Base-by-base conservation (phyloP, 2,888 invertebrate species). In the Xestia xanthographa region DNA sequence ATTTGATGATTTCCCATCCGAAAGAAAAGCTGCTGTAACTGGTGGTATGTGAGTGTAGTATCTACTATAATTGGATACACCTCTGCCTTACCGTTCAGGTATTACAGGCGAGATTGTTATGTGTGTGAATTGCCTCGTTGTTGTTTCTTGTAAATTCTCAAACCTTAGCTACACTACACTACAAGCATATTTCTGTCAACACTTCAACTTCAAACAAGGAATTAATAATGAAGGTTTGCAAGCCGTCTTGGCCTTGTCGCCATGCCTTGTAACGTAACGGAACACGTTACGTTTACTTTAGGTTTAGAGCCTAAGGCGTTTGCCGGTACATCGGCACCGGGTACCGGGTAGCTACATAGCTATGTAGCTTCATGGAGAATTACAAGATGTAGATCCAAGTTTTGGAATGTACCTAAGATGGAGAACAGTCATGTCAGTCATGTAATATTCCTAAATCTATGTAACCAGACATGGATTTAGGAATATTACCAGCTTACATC, bases 221-320 rank as follows among this genome's bases (percentile, higher is more conserved):
- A 77, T 83, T 63, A 77, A 43, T 77, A 43, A 63, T 83, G n/a
- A 67, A 77, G 48, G 20, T n/a, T 20, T 63, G 56, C 62, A 63
- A 45, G 41, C 53, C 26, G 41, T 77, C 26, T 26, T 48, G 22
- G 38, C 29, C n/a, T 41, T 41, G 66, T 56, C 53, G 41, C 12
- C 8, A 1, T 26, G 17, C 22, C 22, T 3, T 53, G 34, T 72
- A 48, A 58, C 26, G 22, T 41, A 26, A 20, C 48, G n/a, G n/a
- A 9, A 9, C 4, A 63, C n/a, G 63, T n/a, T 63, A 63, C 62
- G 62, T 60, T 60, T 22, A 1, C 38, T n/a, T 14, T 63, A 63
- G 60, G 58, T 11, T 14, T 26, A 38, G 34, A 34, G 62, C 62
- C 62, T 53, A 0, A 20, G 75, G 77, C 75, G 43, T 14, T 9